These are phyloP conservation scores for Perithous albicinctus DNA, from an alignment of 2,888 invertebrate genomes.

Conservation along the genomic window DNA sequence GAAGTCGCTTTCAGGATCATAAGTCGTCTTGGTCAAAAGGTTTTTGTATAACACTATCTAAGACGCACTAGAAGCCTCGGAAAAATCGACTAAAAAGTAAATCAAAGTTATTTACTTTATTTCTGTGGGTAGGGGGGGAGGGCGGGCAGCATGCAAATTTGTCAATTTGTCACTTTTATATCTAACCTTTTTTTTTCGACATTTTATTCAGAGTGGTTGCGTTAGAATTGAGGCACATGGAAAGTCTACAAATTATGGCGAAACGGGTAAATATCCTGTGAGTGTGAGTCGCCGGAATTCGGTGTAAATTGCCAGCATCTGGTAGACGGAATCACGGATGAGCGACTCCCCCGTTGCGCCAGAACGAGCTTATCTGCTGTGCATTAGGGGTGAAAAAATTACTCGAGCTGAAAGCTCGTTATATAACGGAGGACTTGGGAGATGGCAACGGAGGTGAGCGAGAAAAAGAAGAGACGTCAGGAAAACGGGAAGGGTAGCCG, in stretches of 20 bases:
- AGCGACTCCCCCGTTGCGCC: constrained; percentile 45
- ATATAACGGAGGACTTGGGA: constrained; percentile 57
- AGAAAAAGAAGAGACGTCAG: constrained; percentile 48
- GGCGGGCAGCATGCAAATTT: too few relatives aligned
- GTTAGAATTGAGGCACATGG: not conserved
- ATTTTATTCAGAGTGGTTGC: not conserved
- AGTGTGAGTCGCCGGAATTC: constrained; percentile 35
- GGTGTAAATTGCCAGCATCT: constrained; percentile 67
- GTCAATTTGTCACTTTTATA: not conserved
- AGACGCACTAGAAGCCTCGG: not conserved
- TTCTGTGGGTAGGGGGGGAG: too few relatives aligned
- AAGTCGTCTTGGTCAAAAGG: not conserved
- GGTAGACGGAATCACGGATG: constrained; percentile 70
- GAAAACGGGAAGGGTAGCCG: constrained; percentile 30
- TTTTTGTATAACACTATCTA: not conserved
- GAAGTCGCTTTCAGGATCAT: constrained; percentile 20
- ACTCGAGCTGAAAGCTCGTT: constrained; percentile 66
- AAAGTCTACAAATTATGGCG: not conserved
- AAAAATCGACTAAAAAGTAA: too few relatives aligned
- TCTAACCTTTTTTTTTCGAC: not conserved
- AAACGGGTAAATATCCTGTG: constrained; percentile 36
- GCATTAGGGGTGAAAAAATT: constrained; percentile 57
- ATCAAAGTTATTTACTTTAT: not conserved
- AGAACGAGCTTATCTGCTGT: constrained; percentile 54
- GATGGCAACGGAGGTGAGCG: constrained; percentile 29